Evolutionary conservation across 2,888 invertebrate species (phyloP), one percentile per base, ranked within the genome.

Genomic region (Trissolcus brochymenae): DNA sequence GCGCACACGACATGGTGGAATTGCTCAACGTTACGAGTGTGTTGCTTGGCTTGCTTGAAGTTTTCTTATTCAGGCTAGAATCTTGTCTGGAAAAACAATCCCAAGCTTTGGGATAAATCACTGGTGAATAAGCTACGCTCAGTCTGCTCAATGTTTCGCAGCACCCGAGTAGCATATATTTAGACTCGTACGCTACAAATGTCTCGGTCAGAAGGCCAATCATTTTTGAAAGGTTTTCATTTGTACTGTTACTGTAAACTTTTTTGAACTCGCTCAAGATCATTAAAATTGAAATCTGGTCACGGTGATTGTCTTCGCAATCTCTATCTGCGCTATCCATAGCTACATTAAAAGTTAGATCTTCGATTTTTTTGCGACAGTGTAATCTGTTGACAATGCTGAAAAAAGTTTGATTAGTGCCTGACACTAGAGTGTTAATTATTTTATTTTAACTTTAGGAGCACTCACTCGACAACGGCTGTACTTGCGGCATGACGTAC

Each of bases 401-500:
- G 79, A 71, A 89, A 89, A 66, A 72, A 43, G 13, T 3, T 43
- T 29, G 25, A 25, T 25, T 25, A 25, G 4, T 25, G 2, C 4
- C 6, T 25, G 4, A 25, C 4, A 25, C 0, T 25, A 4, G 25
- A 25, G 4, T 6, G 25, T 25, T 25, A 17, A 13, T 49, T 49
- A 14, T 16, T n/a, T 49, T 2, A 17, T 53, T 53, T 11, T 55
- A 6, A 35, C 9, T 6, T 35, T 55, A 6, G 21, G 2, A 13
- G 35, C 29, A 83, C 89, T 89, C 89, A 94, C 94, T 90, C 92
- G 50, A 92, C 90, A 66, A 96, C 91, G 2, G 94, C 91, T 54
- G 91, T 90, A 0, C 94, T 91, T 0, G 95, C 93, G 0, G 95
- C 93, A 72, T 91, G 91, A 73, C 96, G 91, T 0, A 96, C 95